phyloP scores from a whole-genome alignment of 2,113 vertebrate genomes.

The Nothobranchius furzeri region DNA sequence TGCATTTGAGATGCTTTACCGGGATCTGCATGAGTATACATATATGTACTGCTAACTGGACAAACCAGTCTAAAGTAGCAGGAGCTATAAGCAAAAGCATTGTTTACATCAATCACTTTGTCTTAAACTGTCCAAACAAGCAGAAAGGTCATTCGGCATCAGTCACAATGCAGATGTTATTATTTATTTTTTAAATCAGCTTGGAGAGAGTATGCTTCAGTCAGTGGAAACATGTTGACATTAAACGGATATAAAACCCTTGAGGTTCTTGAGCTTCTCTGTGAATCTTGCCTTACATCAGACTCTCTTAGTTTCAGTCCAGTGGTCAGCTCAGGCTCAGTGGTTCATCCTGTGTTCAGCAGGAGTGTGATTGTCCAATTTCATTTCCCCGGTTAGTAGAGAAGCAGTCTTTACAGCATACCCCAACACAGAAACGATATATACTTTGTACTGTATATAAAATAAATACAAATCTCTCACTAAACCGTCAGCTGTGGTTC shows the following conservation, averaged over 20 bases:
- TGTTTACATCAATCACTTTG: constrained; percentile 61
- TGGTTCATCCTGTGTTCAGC: constrained; percentile 35
- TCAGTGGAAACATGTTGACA: constrained; percentile 42
- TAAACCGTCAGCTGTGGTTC: constrained; percentile 34
- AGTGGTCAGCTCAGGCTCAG: constrained; percentile 30
- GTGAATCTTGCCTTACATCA: constrained; percentile 34
- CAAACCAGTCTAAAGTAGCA: constrained; percentile 36
- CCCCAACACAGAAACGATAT: constrained; percentile 72
- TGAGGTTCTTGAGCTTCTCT: constrained; percentile 28
- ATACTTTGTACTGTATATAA: constrained; percentile 76
- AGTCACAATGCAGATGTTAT: constrained; percentile 23
- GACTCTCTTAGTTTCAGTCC: constrained; percentile 44
- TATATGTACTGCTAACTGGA: constrained; percentile 32
- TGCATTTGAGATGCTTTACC: constrained; percentile 31
- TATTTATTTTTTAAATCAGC: constrained; percentile 13
- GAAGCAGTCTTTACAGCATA: constrained; percentile 66
- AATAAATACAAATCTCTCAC: constrained; percentile 82
- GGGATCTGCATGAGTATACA: constrained; percentile 29
- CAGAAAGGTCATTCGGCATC: constrained; percentile 33
- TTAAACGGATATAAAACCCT: constrained; percentile 44
- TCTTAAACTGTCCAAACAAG: constrained; percentile 43
- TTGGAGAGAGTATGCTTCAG: constrained; percentile 22
- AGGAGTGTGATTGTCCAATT: constrained; percentile 61
- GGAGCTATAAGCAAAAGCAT: constrained; percentile 57
- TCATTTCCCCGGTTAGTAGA: constrained; percentile 50